These are phyloP conservation scores for Aurelia sp. DNA, from an alignment of 30 jellyfish, hydroid and myxozoan genomes.

Conservation along the genomic window DNA sequence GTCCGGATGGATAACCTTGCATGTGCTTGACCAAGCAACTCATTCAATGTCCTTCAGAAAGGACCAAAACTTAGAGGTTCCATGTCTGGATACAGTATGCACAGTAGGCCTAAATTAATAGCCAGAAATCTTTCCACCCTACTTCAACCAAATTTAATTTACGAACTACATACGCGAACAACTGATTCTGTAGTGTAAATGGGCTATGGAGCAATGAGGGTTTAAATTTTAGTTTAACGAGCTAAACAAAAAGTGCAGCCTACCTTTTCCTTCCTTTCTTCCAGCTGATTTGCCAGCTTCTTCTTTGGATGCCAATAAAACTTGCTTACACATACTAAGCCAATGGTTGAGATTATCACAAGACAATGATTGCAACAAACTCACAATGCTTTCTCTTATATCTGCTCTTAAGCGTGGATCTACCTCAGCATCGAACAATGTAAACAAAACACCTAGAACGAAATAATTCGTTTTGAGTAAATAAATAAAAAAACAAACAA, in stretches of 20 bases:
- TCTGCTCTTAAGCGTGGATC: conserved; percentile 88
- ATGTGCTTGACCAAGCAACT: too few relatives aligned
- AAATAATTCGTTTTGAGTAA: neutral
- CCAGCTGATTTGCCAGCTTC: conserved; percentile 62
- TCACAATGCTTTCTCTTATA: conserved; percentile 89
- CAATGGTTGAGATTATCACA: conserved; percentile 86
- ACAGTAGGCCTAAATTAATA: too few relatives aligned
- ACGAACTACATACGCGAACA: too few relatives aligned
- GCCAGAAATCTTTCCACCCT: too few relatives aligned
- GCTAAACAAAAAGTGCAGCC: neutral
- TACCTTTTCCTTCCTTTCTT: conserved; percentile 57
- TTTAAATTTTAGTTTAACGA: too few relatives aligned
- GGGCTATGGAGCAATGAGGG: too few relatives aligned
- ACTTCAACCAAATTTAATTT: too few relatives aligned
- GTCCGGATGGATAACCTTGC: too few relatives aligned
- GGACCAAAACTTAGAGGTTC: too few relatives aligned
- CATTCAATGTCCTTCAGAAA: too few relatives aligned
- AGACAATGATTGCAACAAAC: conserved; percentile 82
- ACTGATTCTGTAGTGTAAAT: too few relatives aligned
- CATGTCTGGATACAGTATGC: too few relatives aligned
- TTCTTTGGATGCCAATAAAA: conserved; percentile 92
- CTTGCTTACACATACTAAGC: conserved; percentile 98
- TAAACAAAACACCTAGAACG: conserved; percentile 79
- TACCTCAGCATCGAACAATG: conserved; percentile 89
- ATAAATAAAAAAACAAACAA: neutral